These are phyloP conservation scores for Sturmia bella DNA, from an alignment of 2,888 invertebrate genomes.

Conservation along the genomic window DNA sequence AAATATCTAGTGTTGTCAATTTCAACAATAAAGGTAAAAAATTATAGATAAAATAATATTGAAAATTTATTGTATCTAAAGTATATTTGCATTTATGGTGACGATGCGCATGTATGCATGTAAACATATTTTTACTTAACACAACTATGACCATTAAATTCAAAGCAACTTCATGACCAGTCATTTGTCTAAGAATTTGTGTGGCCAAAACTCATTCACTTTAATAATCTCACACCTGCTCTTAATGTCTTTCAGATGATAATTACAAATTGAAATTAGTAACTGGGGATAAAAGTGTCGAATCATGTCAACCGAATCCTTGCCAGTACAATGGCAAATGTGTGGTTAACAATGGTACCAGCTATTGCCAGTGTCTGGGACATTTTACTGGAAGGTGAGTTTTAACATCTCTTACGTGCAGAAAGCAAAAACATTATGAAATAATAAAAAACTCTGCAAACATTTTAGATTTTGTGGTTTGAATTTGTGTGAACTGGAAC, in stretches of 20 bases:
- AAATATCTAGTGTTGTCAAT: no score
- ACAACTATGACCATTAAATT: not conserved
- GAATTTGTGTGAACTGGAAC: slow-evolving; percentile 87
- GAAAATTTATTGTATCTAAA: no score
- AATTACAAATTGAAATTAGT: slow-evolving; percentile 86
- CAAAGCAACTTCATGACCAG: not conserved
- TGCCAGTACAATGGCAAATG: slow-evolving; percentile 88
- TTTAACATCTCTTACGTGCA: not conserved
- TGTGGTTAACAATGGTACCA: slow-evolving; percentile 83
- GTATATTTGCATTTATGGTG: not conserved
- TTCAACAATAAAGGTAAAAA: no score
- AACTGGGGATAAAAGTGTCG: slow-evolving; percentile 84
- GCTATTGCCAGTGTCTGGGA: slow-evolving; percentile 87
- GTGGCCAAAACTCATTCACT: slow-evolving; percentile 35
- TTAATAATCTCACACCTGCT: not conserved
- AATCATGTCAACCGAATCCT: slow-evolving; percentile 88
- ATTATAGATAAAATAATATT: no score
- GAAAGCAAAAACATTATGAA: slow-evolving; percentile 1
- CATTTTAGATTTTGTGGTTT: slow-evolving; percentile 87
- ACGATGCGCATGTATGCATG: not conserved
- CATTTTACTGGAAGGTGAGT: slow-evolving; percentile 86
- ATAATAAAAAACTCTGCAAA: slow-evolving; percentile 3
- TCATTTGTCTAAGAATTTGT: not conserved
- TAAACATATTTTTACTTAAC: no score
- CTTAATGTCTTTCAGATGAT: slow-evolving; percentile 82